phyloP scores from a whole-genome alignment of 30 jellyfish, hydroid and myxozoan genomes.

The Catostylus mosaicus region DNA sequence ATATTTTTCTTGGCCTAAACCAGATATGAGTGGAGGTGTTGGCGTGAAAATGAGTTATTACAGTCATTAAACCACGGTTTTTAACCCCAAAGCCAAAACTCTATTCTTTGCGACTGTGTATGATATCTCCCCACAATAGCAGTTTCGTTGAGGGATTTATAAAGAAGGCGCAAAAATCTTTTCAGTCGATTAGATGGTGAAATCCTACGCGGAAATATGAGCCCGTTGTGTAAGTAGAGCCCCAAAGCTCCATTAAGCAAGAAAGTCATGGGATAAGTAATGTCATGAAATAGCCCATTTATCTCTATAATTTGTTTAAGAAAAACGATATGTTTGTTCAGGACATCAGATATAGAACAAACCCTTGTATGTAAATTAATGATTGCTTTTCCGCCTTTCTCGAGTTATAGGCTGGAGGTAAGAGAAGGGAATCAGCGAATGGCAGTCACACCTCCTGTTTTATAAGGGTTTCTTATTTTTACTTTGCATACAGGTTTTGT shows the following conservation, averaged over 20 bases:
- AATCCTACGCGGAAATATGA: not conserved
- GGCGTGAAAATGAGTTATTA: no score
- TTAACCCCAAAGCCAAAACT: no score
- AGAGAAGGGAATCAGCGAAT: no score
- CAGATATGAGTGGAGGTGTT: no score
- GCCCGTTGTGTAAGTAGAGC: not conserved
- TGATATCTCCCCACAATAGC: no score
- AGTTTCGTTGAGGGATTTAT: no score
- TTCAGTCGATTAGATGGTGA: not conserved
- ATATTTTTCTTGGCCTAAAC: no score
- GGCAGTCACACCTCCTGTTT: no score
- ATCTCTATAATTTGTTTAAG: not conserved
- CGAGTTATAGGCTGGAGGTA: not conserved
- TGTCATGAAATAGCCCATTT: not conserved
- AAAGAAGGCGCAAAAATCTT: not conserved
- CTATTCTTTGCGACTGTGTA: no score
- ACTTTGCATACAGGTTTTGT: no score
- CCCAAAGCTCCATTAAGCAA: not conserved
- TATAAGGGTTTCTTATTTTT: no score
- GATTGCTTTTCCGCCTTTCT: not conserved
- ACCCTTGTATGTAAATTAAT: not conserved
- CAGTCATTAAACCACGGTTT: no score
- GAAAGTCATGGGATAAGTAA: not conserved
- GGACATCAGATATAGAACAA: constrained; percentile 2
- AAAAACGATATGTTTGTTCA: not conserved